Percentiles rank a stretch among this genome's conserved stretches.
Evolutionary conservation across 2,113 vertebrate species (phyloP).

Genomic region (Anthoscopus minutus): DNA sequence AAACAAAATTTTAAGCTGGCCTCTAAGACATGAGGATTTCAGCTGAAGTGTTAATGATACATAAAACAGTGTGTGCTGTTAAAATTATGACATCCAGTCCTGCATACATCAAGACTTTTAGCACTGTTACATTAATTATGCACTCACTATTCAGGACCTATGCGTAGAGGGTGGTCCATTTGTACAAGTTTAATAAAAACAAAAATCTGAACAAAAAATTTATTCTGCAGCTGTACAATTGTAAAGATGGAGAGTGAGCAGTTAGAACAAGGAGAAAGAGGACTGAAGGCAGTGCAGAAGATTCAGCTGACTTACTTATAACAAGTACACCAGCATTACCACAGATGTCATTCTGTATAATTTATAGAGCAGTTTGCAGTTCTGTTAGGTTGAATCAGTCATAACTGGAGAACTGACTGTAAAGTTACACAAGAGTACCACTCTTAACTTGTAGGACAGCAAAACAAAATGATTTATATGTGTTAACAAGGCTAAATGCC

Average conservation of each 20-base stretch:
- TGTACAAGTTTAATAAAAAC: not conserved
- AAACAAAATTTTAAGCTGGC: not conserved
- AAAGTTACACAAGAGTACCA: not conserved
- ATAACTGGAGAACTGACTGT: not conserved
- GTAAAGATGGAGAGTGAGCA: not conserved
- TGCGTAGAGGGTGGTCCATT: not conserved
- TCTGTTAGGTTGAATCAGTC: not conserved
- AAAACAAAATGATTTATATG: not conserved
- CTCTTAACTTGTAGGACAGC: not conserved
- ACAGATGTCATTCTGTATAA: conserved; percentile 10
- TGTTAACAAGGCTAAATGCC: not conserved
- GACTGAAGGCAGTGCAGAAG: not conserved
- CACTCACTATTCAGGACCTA: not conserved
- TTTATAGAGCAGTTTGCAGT: conserved; percentile 3
- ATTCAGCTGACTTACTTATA: not conserved
- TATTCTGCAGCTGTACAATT: not conserved
- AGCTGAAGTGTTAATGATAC: not conserved
- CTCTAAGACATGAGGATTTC: not conserved
- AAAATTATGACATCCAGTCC: not conserved
- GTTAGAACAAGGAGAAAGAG: not conserved
- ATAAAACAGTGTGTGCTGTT: not conserved
- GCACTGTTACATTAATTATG: not conserved
- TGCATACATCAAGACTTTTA: not conserved
- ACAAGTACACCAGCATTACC: not conserved
- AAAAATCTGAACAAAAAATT: not conserved